Evolutionary conservation across 2,113 vertebrate species (phyloP).

Genomic region (Phalacrocorax pelagicus): DNA sequence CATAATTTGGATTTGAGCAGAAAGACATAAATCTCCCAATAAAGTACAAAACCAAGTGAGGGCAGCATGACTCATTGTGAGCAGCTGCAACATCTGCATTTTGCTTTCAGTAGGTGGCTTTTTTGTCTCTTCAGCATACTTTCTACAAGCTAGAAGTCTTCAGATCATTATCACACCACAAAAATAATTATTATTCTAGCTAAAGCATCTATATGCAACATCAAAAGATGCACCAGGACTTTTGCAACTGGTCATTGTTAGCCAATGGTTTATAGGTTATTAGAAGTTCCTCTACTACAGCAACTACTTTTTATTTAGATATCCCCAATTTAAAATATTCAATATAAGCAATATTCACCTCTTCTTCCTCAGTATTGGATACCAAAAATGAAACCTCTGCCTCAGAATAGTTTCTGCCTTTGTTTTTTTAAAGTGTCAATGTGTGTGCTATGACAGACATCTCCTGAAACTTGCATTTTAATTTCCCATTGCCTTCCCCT

Average conservation of each 20-base stretch:
- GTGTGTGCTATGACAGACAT: background rate
- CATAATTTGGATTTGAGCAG: background rate
- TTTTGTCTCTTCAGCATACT: background rate
- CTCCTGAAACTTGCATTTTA: background rate
- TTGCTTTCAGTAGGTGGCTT: background rate
- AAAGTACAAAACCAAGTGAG: background rate
- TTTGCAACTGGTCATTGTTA: background rate
- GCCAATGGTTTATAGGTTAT: background rate
- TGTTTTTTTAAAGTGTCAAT: background rate
- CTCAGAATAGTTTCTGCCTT: background rate
- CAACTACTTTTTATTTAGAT: background rate
- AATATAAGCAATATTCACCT: background rate
- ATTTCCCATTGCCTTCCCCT: background rate
- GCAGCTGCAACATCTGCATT: background rate
- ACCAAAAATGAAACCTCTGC: background rate
- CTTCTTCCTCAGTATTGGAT: fast-evolving
- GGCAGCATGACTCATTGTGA: background rate
- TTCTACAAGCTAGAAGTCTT: background rate
- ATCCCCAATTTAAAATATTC: background rate
- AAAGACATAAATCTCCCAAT: background rate
- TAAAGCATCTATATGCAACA: background rate
- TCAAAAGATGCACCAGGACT: background rate
- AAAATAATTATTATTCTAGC: background rate
- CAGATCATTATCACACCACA: background rate
- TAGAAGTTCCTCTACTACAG: background rate